Evolutionary conservation across 1,140 invertebrate genomes (phyloP).

Genomic region (Cydia splendana): DNA sequence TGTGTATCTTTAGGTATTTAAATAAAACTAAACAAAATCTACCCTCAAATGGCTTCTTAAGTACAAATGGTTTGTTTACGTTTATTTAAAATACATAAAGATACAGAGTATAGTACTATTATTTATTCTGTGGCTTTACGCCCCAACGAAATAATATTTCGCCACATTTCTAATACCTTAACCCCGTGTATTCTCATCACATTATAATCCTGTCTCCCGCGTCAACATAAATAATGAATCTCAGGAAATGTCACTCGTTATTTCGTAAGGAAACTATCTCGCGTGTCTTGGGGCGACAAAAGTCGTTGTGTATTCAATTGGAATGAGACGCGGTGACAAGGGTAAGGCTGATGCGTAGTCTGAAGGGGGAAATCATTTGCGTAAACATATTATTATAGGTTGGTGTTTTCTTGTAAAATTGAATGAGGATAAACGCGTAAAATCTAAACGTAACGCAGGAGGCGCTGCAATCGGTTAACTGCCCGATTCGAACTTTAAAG

Average conservation of each 20-base stretch:
- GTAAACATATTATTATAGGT: not conserved
- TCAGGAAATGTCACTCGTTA: not conserved
- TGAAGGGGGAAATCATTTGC: not conserved
- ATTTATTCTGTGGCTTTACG: too few relatives aligned
- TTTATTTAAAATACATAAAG: too few relatives aligned
- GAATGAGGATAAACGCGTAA: not conserved
- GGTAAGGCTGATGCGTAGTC: not conserved
- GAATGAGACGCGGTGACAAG: slow-evolving; percentile 1
- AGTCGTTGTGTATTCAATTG: slow-evolving; percentile 11
- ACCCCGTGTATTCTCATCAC: not conserved
- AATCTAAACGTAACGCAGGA: too few relatives aligned
- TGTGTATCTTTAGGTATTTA: too few relatives aligned
- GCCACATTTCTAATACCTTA: not conserved
- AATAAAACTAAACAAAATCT: too few relatives aligned
- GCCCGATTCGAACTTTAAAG: too few relatives aligned
- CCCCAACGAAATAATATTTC: too few relatives aligned
- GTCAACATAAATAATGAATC: not conserved
- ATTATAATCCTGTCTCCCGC: not conserved
- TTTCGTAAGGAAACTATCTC: not conserved
- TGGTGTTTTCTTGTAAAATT: not conserved
- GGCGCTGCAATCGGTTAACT: too few relatives aligned
- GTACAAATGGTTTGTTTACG: too few relatives aligned
- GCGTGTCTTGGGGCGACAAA: not conserved
- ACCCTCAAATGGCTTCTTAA: too few relatives aligned
- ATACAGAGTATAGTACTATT: too few relatives aligned